Evolutionary conservation across 2,888 invertebrate species (phyloP), one percentile per base, ranked within the genome.

Genomic region (Eupithecia insigniata): DNA sequence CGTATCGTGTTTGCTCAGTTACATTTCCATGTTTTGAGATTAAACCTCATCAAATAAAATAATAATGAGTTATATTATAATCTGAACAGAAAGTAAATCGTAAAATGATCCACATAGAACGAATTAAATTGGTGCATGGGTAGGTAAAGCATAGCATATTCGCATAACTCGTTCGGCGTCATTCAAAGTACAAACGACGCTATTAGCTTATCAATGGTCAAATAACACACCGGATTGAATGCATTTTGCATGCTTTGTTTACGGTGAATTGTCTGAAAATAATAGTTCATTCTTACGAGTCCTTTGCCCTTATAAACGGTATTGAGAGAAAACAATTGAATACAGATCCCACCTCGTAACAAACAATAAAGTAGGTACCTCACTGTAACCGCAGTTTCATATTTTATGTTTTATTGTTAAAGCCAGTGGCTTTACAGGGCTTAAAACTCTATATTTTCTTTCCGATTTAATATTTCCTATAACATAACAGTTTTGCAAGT

Each of bases 161-260:
- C 62, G 60, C 36, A 36, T 36, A 72, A 72, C 68, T 72, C 58
- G 72, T 68, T 61, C 51, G 69, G 61, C 65, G n/a, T 34, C 22
- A 26, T 12, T 3, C 61, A 32, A 32, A 67, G 60, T 62, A 61
- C 61, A 46, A 46, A 71, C 55, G 46, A 28, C 34, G 36, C 32
- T 60, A 66, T 66, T 66, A 61, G 70, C 70, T 70, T 73, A 73
- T 64, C 64, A 60, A 73, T 65, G 58, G 60, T 46, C 64, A 46
- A 73, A 65, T 67, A 70, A 67, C 67, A 67, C 64, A 70, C 64
- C 64, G 58, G 70, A 67, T 46, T 70, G 28, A 64, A 73, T 70
- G 66, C 30, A 73, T 69, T 67, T 26, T 62, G n/a, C 58, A 64
- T 67, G 26, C 66, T 34, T 34, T n/a, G 32, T 62, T 62, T 30